Evolutionary conservation across 2,888 invertebrate genomes (phyloP).

Genomic region (Xanthostigma xanthostigma): DNA sequence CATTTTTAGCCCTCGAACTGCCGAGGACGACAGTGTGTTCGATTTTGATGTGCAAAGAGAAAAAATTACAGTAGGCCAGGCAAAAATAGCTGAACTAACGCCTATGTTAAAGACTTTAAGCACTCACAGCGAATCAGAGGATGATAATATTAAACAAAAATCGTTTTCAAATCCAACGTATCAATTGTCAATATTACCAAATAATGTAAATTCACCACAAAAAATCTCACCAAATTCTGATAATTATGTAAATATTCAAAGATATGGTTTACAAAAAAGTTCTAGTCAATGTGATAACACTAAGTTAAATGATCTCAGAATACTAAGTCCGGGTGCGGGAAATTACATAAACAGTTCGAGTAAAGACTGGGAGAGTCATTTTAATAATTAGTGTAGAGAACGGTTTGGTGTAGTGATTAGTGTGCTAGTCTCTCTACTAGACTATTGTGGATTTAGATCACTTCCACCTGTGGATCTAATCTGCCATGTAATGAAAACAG

Average conservation of each 20-base stretch:
- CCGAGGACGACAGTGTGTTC: slow-evolving; percentile 28
- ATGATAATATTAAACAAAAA: slow-evolving; percentile 9
- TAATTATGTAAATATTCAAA: slow-evolving; percentile 38
- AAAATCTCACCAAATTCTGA: slow-evolving; percentile 15
- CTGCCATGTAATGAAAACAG: no score
- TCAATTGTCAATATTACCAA: slow-evolving; percentile 14
- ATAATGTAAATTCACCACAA: no score
- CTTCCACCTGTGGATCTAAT: no score
- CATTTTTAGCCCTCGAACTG: slow-evolving; percentile 40
- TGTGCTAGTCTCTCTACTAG: no score
- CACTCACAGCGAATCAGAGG: slow-evolving; percentile 24
- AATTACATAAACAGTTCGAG: slow-evolving; percentile 23
- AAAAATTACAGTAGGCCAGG: slow-evolving; percentile 13
- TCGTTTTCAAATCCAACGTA: slow-evolving; percentile 28
- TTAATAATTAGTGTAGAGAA: not conserved
- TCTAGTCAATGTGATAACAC: slow-evolving; percentile 19
- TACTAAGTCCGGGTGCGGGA: slow-evolving; percentile 8
- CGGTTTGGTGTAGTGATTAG: no score
- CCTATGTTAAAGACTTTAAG: slow-evolving; percentile 33
- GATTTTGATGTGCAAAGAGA: slow-evolving; percentile 31
- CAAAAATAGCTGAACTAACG: slow-evolving; percentile 29
- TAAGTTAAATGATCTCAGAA: slow-evolving; percentile 5
- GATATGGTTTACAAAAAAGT: slow-evolving; percentile 24
- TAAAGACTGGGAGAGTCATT: slow-evolving; percentile 21
- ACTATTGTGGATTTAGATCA: no score